These are phyloP conservation scores for Mico argentatus DNA, from an alignment of 2,797 vertebrate genomes.

Conservation along the genomic window DNA sequence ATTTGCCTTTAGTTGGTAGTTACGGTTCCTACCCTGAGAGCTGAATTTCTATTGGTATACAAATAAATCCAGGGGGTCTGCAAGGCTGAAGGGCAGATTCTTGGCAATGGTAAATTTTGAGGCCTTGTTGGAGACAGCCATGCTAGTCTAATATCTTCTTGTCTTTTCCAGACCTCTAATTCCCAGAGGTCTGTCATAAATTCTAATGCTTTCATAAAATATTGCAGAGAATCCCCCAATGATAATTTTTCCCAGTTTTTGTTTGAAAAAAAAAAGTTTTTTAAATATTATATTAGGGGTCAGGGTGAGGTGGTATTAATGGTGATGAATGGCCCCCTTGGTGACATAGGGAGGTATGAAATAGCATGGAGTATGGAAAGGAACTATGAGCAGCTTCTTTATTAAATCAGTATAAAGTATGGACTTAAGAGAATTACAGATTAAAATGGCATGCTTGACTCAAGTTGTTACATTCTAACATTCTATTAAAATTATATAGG, in stretches of 20 bases:
- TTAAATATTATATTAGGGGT: neutral
- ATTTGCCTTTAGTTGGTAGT: neutral
- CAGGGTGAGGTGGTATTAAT: neutral
- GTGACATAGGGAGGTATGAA: neutral
- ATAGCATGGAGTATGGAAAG: neutral
- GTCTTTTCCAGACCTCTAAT: neutral
- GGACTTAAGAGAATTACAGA: neutral
- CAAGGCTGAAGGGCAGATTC: neutral
- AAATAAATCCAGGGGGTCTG: neutral
- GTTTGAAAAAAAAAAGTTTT: neutral
- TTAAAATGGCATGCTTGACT: neutral
- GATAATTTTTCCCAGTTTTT: neutral
- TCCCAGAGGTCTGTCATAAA: neutral
- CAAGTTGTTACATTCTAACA: neutral
- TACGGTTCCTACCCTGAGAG: neutral
- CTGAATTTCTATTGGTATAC: neutral
- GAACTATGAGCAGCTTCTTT: neutral
- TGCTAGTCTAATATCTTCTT: neutral
- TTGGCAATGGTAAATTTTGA: neutral
- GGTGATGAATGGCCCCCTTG: neutral
- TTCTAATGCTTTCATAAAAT: neutral
- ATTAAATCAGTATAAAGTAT: neutral
- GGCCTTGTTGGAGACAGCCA: neutral
- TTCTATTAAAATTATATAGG: conserved; percentile 11
- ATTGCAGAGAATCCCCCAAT: neutral